Conservation (phyloP, 2,888 invertebrate genomes). For the Oscheius myriophilus region DNA sequence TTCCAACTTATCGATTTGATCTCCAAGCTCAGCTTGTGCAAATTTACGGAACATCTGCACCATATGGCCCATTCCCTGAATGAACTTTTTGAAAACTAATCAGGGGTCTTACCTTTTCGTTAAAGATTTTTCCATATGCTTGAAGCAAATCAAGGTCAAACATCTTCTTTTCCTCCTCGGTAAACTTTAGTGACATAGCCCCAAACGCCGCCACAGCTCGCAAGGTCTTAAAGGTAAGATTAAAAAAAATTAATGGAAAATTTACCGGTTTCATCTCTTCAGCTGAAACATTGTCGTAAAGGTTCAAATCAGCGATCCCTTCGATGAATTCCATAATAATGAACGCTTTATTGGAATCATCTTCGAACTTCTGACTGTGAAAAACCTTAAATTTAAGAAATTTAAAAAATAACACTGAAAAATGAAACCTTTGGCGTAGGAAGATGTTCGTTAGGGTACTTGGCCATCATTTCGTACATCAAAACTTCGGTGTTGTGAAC, state of each 20-base stretch:
- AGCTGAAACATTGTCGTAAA: constrained; percentile 20
- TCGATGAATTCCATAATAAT: constrained; percentile 42
- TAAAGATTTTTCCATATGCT: too few species aligned
- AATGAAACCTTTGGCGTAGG: constrained; percentile 18
- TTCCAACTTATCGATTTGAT: constrained; percentile 16
- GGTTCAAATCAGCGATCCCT: constrained; percentile 13
- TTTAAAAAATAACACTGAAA: too few species aligned
- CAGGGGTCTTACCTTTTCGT: too few species aligned
- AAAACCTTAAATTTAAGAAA: too few species aligned
- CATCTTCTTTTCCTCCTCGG: constrained; percentile 5
- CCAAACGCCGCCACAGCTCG: constrained; percentile 12
- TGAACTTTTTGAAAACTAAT: not conserved
- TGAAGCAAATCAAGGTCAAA: too few species aligned
- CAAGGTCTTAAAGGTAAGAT: constrained; percentile 1
- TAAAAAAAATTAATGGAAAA: too few species aligned
- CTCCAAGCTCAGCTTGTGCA: not conserved
- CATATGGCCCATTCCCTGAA: not conserved
- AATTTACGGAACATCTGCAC: not conserved
- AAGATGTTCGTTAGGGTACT: constrained; percentile 13
- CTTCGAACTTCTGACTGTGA: constrained; percentile 3
- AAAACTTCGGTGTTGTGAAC: constrained; percentile 22
- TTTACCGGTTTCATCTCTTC: constrained; percentile 22
- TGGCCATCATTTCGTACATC: constrained; percentile 10
- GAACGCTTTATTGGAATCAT: constrained; percentile 36
- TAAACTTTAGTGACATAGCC: constrained; percentile 5